Evolutionary conservation across 1,140 invertebrate genomes (phyloP).

Genomic region (Camponotus floridanus): DNA sequence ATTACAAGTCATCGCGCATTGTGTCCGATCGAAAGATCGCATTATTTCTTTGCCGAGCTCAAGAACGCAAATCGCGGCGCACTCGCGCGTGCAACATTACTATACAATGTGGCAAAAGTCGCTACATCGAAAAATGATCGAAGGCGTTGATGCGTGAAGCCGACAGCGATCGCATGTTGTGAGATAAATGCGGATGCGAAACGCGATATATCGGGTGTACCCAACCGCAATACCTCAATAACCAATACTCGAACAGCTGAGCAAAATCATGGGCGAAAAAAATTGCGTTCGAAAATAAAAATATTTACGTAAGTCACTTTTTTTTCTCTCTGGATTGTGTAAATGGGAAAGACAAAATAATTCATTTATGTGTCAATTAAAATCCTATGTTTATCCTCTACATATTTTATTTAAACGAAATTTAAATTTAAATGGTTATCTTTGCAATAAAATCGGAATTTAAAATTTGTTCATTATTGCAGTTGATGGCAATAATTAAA

Average conservation of each 20-base stretch:
- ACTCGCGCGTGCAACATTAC: constrained; percentile 38
- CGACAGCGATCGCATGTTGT: constrained; percentile 48
- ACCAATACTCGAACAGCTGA: background rate
- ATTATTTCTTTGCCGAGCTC: constrained; percentile 13
- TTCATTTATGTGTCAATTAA: too few species aligned
- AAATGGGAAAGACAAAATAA: too few species aligned
- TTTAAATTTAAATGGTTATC: too few species aligned
- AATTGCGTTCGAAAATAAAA: too few species aligned
- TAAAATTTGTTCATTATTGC: too few species aligned
- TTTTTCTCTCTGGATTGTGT: too few species aligned
- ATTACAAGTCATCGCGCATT: constrained; percentile 51
- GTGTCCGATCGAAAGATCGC: constrained; percentile 22
- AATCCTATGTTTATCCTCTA: too few species aligned
- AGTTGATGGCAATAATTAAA: too few species aligned
- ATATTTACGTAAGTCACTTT: too few species aligned
- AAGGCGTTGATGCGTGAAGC: constrained; percentile 51
- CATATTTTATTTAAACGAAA: too few species aligned
- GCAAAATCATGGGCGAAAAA: too few species aligned
- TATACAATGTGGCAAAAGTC: constrained; percentile 33
- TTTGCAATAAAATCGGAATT: too few species aligned
- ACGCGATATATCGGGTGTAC: background rate
- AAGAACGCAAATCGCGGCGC: background rate
- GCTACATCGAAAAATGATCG: constrained; percentile 52
- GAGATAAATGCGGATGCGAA: constrained; percentile 36
- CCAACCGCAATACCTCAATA: background rate